A percentile compares a stretch with the other conserved stretches of the same genome.
phyloP scores from a whole-genome alignment of 2,888 invertebrate genomes.

The Pemphredon lugubris region DNA sequence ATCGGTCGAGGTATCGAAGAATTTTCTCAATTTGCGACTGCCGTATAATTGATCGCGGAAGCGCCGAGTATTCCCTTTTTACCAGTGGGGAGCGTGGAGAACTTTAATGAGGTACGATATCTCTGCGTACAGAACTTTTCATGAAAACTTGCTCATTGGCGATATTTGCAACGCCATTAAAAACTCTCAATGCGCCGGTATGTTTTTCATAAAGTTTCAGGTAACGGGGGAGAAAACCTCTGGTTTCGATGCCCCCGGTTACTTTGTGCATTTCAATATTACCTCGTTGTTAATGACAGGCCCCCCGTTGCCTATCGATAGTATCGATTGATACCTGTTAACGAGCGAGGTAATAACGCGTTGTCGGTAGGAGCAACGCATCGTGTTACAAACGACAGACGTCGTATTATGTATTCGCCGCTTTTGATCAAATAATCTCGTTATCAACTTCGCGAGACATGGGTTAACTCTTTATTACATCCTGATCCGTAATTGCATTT shows the following conservation, averaged over 20 bases:
- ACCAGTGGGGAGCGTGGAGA: not conserved
- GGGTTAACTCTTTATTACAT: too few species aligned
- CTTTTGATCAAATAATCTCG: too few species aligned
- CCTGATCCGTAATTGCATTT: not conserved
- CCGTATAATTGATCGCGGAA: too few species aligned
- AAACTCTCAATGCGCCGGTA: not conserved
- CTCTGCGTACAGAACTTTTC: not conserved
- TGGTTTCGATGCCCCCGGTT: slow-evolving; percentile 10
- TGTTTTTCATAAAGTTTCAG: slow-evolving; percentile 18
- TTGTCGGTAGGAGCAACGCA: not conserved
- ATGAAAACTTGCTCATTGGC: slow-evolving; percentile 11
- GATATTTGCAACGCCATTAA: slow-evolving; percentile 20
- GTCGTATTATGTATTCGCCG: not conserved
- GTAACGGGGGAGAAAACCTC: not conserved
- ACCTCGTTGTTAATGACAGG: slow-evolving; percentile 17
- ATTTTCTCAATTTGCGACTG: too few species aligned
- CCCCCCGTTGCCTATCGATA: slow-evolving; percentile 36
- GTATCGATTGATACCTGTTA: slow-evolving; percentile 35
- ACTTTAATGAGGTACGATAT: slow-evolving; percentile 10
- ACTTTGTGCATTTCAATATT: slow-evolving; percentile 18
- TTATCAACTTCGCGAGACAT: too few species aligned
- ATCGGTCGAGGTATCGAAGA: too few species aligned
- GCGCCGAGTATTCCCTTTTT: too few species aligned
- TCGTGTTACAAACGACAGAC: slow-evolving; percentile 20
- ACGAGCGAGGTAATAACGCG: slow-evolving; percentile 41